phyloP scores from a whole-genome alignment of 2,888 invertebrate genomes.

The Yponomeuta evonymella region DNA sequence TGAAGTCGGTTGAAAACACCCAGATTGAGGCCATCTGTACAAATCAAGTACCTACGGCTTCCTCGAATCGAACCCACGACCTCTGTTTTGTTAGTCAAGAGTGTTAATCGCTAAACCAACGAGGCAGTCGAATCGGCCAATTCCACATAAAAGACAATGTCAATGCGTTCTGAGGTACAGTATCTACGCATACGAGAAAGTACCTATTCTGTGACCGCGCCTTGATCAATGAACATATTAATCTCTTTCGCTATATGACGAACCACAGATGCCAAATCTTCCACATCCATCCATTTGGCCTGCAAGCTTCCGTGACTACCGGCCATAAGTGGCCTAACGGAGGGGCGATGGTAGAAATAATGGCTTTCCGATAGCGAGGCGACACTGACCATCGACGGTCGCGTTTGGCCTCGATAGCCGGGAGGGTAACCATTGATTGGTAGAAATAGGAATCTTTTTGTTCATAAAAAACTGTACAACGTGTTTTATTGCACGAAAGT shows the following conservation, averaged over 20 bases:
- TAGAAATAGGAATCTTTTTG: neutral
- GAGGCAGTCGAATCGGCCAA: too few relatives aligned
- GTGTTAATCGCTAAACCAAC: too few relatives aligned
- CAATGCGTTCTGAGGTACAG: too few relatives aligned
- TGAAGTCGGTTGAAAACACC: too few relatives aligned
- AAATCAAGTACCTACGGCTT: too few relatives aligned
- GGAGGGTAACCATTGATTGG: slow-evolving; percentile 21
- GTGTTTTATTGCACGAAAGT: too few relatives aligned
- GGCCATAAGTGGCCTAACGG: slow-evolving; percentile 33
- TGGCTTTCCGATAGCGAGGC: slow-evolving; percentile 50
- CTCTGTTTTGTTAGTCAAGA: too few relatives aligned
- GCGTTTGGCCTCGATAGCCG: slow-evolving; percentile 12
- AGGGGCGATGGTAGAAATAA: slow-evolving; percentile 37
- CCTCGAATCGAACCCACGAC: too few relatives aligned
- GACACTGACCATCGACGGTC: slow-evolving; percentile 29
- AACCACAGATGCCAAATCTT: neutral
- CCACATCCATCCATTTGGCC: neutral
- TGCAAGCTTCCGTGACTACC: slow-evolving; percentile 29
- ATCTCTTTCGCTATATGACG: neutral
- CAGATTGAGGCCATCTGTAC: too few relatives aligned
- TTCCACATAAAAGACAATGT: too few relatives aligned
- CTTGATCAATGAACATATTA: neutral
- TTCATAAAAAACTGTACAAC: neutral
- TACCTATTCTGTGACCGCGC: too few relatives aligned
- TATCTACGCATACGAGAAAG: too few relatives aligned